Percentiles rank a stretch among this genome's conserved stretches.
phyloP scores from a whole-genome alignment of 2,888 invertebrate species.

The Stenoptilia bipunctidactyla region DNA sequence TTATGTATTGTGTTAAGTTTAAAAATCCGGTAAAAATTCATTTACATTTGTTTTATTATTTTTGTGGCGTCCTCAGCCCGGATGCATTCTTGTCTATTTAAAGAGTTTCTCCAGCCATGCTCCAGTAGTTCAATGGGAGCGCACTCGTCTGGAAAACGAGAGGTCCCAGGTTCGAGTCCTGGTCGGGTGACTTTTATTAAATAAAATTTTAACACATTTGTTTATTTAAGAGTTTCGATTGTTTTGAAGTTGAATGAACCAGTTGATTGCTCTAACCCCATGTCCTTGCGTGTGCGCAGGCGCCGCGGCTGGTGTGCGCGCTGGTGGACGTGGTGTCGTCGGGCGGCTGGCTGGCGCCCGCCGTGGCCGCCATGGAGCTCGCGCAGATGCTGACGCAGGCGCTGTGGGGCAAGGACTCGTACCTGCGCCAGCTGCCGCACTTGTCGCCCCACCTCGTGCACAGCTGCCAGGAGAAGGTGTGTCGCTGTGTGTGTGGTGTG shows the following conservation, averaged over 20 bases:
- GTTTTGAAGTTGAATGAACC: neutral
- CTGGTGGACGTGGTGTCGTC: conserved; percentile 94
- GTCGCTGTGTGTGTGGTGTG: no score
- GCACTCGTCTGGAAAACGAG: no score
- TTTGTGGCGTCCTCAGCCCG: no score
- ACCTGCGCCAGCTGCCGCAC: conserved; percentile 96
- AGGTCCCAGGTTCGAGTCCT: no score
- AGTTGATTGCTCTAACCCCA: neutral
- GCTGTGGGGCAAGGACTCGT: conserved; percentile 99
- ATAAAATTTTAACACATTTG: neutral
- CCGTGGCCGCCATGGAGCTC: conserved; percentile 99
- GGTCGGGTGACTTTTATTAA: no score
- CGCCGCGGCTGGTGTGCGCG: conserved; percentile 90
- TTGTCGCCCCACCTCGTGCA: conserved; percentile 91
- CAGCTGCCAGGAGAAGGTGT: conserved; percentile 89
- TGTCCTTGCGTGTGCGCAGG: conserved; percentile 42
- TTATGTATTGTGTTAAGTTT: no score
- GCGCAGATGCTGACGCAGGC: conserved; percentile 99
- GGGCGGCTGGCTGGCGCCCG: conserved; percentile 98
- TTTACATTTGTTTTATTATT: no score
- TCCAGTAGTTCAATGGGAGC: no score
- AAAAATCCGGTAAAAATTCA: no score
- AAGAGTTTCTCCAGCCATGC: no score
- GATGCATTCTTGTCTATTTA: no score
- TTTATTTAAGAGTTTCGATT: neutral